Evolutionary conservation across 2,888 invertebrate species (phyloP).

Genomic region (Trichogramma dendrolimi): DNA sequence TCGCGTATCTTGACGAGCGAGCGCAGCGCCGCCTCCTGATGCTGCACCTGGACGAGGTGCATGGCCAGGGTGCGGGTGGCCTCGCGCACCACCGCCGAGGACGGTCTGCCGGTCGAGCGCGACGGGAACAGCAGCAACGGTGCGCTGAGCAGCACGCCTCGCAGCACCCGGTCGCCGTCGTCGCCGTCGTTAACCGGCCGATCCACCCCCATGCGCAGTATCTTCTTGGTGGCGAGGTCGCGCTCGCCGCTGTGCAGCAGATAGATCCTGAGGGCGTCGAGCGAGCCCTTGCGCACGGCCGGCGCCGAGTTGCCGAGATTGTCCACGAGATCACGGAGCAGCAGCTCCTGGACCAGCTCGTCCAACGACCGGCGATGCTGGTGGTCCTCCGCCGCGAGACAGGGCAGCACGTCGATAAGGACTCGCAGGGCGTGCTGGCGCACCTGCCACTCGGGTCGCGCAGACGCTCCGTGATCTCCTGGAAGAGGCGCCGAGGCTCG

Average conservation of each 20-base stretch:
- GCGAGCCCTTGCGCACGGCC: slow-evolving; percentile 73
- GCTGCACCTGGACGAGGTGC: slow-evolving; percentile 52
- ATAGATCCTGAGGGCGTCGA: slow-evolving; percentile 72
- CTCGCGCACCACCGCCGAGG: slow-evolving; percentile 37
- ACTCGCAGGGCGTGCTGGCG: slow-evolving; percentile 77
- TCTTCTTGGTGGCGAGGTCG: slow-evolving; percentile 64
- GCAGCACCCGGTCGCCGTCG: slow-evolving; percentile 49
- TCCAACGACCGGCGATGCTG: slow-evolving; percentile 53
- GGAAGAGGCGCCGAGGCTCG: slow-evolving; percentile 64
- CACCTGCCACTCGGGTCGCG: slow-evolving; percentile 79
- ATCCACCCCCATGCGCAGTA: slow-evolving; percentile 39
- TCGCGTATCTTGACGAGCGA: slow-evolving; percentile 69
- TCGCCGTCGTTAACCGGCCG: slow-evolving; percentile 39
- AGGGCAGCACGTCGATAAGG: slow-evolving; percentile 72
- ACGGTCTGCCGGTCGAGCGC: slow-evolving; percentile 37
- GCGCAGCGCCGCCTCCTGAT: slow-evolving; percentile 65
- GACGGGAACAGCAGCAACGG: slow-evolving; percentile 50
- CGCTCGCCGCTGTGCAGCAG: slow-evolving; percentile 65
- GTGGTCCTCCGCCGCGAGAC: slow-evolving; percentile 54
- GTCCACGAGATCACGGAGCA: slow-evolving; percentile 67
- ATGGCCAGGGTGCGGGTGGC: slow-evolving; percentile 50
- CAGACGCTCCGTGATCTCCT: slow-evolving; percentile 68
- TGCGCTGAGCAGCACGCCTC: slow-evolving; percentile 49
- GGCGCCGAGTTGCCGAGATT: slow-evolving; percentile 78
- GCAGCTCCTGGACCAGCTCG: slow-evolving; percentile 63